phyloP scores from a whole-genome alignment of 2,797 vertebrate genomes.

The Prionace glauca region DNA sequence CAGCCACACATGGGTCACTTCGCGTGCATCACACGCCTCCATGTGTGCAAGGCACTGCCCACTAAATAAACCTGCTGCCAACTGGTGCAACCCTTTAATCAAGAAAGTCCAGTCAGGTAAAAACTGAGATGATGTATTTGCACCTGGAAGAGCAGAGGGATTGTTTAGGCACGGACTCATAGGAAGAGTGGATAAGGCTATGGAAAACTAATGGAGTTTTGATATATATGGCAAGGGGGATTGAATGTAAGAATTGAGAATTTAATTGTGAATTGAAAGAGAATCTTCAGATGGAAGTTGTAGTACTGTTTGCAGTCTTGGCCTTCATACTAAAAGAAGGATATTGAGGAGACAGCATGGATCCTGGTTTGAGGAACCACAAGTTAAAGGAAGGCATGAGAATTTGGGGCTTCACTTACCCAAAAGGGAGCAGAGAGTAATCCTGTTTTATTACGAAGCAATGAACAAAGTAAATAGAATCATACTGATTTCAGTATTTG shows the following conservation, averaged over 20 bases:
- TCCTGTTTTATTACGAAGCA: not conserved
- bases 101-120: too few relatives aligned
- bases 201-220: not conserved
- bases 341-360: not conserved
- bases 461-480: not conserved
- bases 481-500: not conserved
- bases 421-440: not conserved
- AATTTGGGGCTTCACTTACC: not conserved
- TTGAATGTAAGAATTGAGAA: not conserved
- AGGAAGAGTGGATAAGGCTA: not conserved
- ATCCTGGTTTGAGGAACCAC: not conserved
- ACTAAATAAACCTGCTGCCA: too few relatives aligned
- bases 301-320: not conserved
- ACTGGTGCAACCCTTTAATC: too few relatives aligned
- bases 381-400: not conserved
- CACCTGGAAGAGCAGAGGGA: not conserved
- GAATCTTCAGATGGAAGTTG: not conserved
- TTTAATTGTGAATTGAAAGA: not conserved
- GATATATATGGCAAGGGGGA: not conserved
- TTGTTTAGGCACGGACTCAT: not conserved
- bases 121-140: too few relatives aligned
- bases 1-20: too few relatives aligned
- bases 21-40: too few relatives aligned
- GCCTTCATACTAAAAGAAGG: not conserved
- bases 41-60: too few relatives aligned